Conservation (phyloP, 2,113 vertebrate species). For the Anhinga anhinga region DNA sequence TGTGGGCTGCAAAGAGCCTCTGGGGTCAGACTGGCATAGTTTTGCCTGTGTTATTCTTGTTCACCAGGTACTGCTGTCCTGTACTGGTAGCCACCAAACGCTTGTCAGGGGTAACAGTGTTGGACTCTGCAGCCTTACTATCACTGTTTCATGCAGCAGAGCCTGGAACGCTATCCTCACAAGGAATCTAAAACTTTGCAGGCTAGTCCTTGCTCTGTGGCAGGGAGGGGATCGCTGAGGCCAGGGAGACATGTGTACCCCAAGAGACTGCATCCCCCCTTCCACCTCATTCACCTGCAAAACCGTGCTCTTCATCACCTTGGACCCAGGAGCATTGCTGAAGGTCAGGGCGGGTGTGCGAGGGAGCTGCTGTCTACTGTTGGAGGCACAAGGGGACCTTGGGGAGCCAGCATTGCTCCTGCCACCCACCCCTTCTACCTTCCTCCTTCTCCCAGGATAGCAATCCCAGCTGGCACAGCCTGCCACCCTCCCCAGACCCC, state of each 20-base stretch:
- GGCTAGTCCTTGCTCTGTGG: not conserved
- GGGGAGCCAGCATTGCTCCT: not conserved
- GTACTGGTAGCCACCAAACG: rapidly evolving
- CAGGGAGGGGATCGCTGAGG: rapidly evolving
- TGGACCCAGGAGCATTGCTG: not conserved
- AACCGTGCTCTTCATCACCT: not conserved
- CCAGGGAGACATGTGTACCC: rapidly evolving
- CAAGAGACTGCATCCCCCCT: rapidly evolving
- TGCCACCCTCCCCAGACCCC: rapidly evolving
- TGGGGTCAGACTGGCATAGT: not conserved
- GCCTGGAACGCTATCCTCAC: not conserved
- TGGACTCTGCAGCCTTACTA: not conserved
- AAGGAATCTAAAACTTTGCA: not conserved
- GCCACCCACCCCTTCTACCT: not conserved
- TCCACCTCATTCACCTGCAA: not conserved
- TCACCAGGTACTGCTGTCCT: not conserved
- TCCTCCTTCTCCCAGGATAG: not conserved
- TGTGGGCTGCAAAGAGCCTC: not conserved
- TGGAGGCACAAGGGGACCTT: rapidly evolving
- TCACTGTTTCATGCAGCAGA: not conserved
- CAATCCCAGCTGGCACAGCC: not conserved
- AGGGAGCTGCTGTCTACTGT: not conserved
- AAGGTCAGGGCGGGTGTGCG: not conserved
- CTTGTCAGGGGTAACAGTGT: not conserved
- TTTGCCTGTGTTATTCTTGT: not conserved